A percentile compares a stretch with the other conserved stretches of the same genome.
Evolutionary conservation across 2,888 invertebrate genomes (phyloP).

Genomic region (Urechis unicinctus): DNA sequence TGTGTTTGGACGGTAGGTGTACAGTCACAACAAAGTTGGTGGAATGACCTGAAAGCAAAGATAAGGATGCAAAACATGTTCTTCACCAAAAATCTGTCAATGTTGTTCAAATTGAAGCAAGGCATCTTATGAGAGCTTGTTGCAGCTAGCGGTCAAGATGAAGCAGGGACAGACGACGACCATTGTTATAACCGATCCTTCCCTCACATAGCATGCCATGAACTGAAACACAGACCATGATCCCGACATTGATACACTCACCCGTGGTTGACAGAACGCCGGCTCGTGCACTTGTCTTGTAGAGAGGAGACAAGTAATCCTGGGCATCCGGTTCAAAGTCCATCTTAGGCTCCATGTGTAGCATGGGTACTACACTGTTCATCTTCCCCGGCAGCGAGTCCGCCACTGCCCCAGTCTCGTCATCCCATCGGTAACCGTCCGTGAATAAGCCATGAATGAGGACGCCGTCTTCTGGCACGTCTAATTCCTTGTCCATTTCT

Average conservation of each 20-base stretch:
- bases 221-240: too few relatives aligned
- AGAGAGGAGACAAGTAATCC: conserved; percentile 48
- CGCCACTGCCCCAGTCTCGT: conserved; percentile 31
- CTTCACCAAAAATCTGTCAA: too few relatives aligned
- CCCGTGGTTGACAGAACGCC: conserved; percentile 53
- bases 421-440: conserved; percentile 50
- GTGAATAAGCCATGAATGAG: conserved; percentile 51
- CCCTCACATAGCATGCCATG: too few relatives aligned
- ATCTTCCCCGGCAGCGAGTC: conserved; percentile 62
- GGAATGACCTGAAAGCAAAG: conserved; percentile 44
- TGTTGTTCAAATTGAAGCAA: too few relatives aligned
- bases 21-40: conserved; percentile 51
- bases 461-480: conserved; percentile 44
- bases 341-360: conserved; percentile 57
- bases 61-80: not conserved
- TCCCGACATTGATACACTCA: too few relatives aligned
- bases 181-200: too few relatives aligned
- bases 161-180: too few relatives aligned
- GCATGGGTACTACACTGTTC: conserved; percentile 66
- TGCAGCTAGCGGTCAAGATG: too few relatives aligned
- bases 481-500: conserved; percentile 36
- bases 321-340: conserved; percentile 52
- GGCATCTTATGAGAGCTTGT: too few relatives aligned
- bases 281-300: conserved; percentile 49
- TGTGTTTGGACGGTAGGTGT: conserved; percentile 53